Conservation (phyloP, 2,797 vertebrate genomes). For the Microctenopoma stevenorrisi region DNA sequence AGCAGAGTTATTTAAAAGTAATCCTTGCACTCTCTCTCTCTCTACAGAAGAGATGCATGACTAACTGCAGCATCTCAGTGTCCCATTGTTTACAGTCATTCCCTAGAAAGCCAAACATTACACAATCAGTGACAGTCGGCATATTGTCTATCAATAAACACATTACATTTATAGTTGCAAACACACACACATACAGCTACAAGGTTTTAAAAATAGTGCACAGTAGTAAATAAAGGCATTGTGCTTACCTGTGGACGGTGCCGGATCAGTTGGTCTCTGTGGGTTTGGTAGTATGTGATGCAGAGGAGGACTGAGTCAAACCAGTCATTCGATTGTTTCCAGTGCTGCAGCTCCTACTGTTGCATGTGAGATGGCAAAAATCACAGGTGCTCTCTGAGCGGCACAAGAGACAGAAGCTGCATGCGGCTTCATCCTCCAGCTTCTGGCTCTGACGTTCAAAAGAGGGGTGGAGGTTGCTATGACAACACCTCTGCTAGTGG, state of each 20-base stretch:
- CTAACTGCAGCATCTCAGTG: conserved; percentile 30
- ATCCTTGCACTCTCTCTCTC: not conserved
- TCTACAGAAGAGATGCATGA: not conserved
- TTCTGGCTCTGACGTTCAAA: conserved; percentile 74
- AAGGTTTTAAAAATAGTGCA: conserved; percentile 35
- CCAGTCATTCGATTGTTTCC: conserved; percentile 46
- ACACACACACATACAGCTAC: conserved; percentile 26
- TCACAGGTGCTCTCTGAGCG: conserved; percentile 74
- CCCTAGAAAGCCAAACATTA: not conserved
- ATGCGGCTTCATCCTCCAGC: conserved; percentile 78
- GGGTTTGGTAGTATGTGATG: conserved; percentile 18
- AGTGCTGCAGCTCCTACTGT: conserved; percentile 47
- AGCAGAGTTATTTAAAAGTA: conserved; percentile 28
- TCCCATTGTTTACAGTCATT: conserved; percentile 16
- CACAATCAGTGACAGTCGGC: conserved; percentile 4
- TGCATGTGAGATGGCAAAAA: conserved; percentile 40
- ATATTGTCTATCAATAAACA: not conserved
- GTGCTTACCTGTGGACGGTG: conserved; percentile 68
- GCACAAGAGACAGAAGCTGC: conserved; percentile 71
- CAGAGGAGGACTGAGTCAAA: conserved; percentile 23
- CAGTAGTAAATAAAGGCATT: conserved; percentile 21
- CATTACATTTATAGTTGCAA: conserved; percentile 5
- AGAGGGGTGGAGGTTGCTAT: conserved; percentile 79
- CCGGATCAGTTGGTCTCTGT: conserved; percentile 28
- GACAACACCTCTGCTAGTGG: conserved; percentile 79